phyloP scores from a whole-genome alignment of 2,797 vertebrate species.

The Sebastes hubbsi region DNA sequence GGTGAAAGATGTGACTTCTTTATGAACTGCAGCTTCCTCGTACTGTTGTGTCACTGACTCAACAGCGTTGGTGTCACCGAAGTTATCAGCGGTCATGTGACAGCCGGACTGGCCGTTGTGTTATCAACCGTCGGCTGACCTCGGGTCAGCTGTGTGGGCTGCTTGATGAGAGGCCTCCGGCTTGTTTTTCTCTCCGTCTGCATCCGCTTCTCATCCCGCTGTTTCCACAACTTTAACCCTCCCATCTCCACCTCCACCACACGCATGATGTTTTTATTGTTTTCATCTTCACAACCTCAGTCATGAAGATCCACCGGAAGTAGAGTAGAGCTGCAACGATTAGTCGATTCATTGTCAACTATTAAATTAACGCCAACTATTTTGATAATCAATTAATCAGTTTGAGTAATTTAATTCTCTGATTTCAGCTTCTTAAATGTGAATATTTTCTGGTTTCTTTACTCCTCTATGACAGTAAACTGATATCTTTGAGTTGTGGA shows the following conservation, averaged over 20 bases:
- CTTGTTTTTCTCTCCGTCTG: constrained; percentile 64
- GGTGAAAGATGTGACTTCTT: not conserved
- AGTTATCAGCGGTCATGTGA: constrained; percentile 57
- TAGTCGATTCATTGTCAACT: not conserved
- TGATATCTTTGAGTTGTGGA: no score
- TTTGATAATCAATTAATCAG: no score
- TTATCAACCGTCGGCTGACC: constrained; percentile 60
- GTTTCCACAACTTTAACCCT: constrained; percentile 34
- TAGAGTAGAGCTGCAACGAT: not conserved
- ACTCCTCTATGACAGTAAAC: no score
- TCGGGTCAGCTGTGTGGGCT: constrained; percentile 60
- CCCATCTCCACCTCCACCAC: constrained; percentile 1
- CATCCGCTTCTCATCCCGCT: constrained; percentile 52
- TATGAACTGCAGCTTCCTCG: not conserved
- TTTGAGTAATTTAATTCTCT: no score
- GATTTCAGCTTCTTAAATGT: no score
- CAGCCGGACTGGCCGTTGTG: constrained; percentile 19
- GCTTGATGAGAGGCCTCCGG: constrained; percentile 47
- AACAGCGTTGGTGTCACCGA: constrained; percentile 17
- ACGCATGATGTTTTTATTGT: not conserved
- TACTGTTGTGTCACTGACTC: constrained; percentile 30
- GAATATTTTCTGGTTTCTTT: no score
- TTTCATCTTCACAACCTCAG: constrained; percentile 16
- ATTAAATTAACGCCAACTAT: no score
- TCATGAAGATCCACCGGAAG: constrained; percentile 25